Conservation (phyloP, 2,797 vertebrate species). For the Syndactyla subalaris region DNA sequence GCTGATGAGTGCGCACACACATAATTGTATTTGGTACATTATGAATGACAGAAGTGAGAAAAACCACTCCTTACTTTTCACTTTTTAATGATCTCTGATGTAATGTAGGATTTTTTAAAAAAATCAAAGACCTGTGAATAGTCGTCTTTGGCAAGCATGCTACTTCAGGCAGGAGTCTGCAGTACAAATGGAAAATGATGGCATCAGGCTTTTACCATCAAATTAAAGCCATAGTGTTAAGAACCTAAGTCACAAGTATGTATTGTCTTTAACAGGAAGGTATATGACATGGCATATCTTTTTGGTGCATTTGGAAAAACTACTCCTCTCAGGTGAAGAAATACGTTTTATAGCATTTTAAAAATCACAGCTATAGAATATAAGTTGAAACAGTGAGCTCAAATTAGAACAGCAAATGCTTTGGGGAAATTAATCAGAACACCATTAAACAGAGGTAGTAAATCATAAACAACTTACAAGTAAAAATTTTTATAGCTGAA, state of each 20-base stretch:
- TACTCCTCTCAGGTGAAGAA: background rate
- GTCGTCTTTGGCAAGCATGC: conserved; percentile 29
- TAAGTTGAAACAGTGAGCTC: background rate
- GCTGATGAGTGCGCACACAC: background rate
- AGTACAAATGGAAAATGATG: background rate
- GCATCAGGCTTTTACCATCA: background rate
- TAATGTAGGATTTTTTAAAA: background rate
- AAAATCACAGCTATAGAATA: background rate
- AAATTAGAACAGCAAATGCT: background rate
- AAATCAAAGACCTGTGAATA: conserved; percentile 28
- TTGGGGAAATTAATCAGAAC: background rate
- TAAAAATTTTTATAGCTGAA: background rate
- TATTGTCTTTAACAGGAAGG: background rate
- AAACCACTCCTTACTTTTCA: conserved; percentile 15
- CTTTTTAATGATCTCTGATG: conserved; percentile 58
- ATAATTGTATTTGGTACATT: background rate
- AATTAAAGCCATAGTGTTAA: conserved; percentile 17
- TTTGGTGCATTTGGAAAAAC: background rate
- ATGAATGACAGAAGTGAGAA: conserved; percentile 48
- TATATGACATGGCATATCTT: background rate
- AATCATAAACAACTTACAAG: background rate
- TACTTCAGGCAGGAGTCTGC: background rate
- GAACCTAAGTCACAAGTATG: background rate
- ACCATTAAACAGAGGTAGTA: background rate
- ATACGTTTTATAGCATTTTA: background rate